Evolutionary conservation across 2,888 invertebrate genomes (phyloP).

Genomic region (Phasia obesa): DNA sequence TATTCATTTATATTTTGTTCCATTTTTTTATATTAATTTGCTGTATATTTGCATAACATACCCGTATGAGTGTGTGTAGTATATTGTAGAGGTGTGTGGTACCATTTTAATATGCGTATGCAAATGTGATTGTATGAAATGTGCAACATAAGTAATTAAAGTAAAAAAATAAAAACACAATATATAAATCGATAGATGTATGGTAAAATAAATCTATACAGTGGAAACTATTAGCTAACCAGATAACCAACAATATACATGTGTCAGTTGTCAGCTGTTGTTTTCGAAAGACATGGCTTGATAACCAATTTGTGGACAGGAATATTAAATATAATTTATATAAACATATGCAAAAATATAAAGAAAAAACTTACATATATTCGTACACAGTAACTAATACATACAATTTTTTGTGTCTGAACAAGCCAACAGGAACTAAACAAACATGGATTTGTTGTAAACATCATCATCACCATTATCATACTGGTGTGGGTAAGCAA

Average conservation of each 20-base stretch:
- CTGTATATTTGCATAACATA: constrained; percentile 28
- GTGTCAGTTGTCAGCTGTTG: constrained; percentile 65
- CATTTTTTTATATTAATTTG: constrained; percentile 25
- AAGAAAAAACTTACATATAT: neutral
- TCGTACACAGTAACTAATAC: constrained; percentile 2
- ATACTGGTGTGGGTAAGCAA: constrained; percentile 8
- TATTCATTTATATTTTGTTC: constrained; percentile 19
- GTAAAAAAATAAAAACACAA: constrained; percentile 20
- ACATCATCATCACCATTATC: neutral
- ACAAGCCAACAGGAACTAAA: constrained; percentile 32
- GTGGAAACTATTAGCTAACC: constrained; percentile 23
- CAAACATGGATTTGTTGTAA: constrained; percentile 17
- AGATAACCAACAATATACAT: constrained; percentile 38
- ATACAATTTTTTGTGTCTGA: neutral
- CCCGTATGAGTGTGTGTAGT: neutral
- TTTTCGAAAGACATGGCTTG: constrained; percentile 59
- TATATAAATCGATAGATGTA: neutral
- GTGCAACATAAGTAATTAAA: constrained; percentile 34
- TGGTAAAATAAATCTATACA: neutral
- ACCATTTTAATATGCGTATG: constrained; percentile 33
- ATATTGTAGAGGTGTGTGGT: constrained; percentile 12
- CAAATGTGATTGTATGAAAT: constrained; percentile 35
- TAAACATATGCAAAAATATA: constrained; percentile 19
- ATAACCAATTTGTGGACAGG: constrained; percentile 69
- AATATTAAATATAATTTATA: constrained; percentile 51